Evolutionary conservation across 1,140 invertebrate species (phyloP).

Genomic region (Bombyx mandarina): DNA sequence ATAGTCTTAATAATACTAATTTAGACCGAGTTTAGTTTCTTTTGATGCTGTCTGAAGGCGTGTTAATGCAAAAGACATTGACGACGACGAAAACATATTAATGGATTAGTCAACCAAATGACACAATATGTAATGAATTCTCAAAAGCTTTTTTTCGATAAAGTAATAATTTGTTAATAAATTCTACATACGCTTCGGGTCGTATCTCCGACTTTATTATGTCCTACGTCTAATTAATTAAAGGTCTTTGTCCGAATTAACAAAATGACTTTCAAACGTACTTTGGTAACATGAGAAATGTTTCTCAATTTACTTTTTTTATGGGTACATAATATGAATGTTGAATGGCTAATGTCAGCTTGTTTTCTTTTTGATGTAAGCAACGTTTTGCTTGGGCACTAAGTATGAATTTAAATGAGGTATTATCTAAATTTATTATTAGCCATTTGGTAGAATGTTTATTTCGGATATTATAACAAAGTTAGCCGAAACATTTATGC

Average conservation of each 20-base stretch:
- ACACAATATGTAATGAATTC: background rate
- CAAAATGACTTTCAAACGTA: conserved; percentile 56
- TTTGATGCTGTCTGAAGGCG: no score
- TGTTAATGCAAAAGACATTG: background rate
- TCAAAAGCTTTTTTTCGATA: background rate
- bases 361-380: background rate
- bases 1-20: no score
- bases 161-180: background rate
- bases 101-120: background rate
- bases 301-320: conserved; percentile 46
- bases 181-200: conserved; percentile 3
- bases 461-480: no score
- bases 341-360: background rate
- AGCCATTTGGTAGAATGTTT: no score
- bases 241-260: conserved; percentile 46
- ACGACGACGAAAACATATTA: background rate
- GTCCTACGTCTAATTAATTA: conserved; percentile 51
- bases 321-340: conserved; percentile 10
- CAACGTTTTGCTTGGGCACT: background rate
- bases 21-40: no score
- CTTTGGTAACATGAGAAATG: conserved; percentile 41
- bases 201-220: conserved; percentile 26
- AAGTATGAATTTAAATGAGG: no score
- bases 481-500: no score
- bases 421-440: no score